Conservation (phyloP, 2,797 vertebrate genomes). For the Eutrigla gurnardus region DNA sequence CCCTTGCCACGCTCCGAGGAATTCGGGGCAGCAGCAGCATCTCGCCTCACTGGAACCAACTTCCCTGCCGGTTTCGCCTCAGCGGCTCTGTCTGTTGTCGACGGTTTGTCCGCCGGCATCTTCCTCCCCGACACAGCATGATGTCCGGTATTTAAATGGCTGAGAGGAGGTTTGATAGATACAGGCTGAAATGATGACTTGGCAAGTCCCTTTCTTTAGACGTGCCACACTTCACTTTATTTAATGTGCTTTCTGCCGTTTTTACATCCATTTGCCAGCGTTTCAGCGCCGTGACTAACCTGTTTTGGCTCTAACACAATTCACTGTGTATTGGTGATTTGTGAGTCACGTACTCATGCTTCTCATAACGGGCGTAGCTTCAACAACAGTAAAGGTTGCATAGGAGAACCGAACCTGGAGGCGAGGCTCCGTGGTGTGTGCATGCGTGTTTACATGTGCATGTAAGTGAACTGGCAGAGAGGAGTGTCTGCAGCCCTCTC, state of each 20-base stretch:
- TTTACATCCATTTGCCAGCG: not conserved
- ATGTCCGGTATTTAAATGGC: conserved; percentile 18
- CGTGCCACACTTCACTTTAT: conserved; percentile 2
- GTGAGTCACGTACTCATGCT: conserved; percentile 22
- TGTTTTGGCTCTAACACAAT: not conserved
- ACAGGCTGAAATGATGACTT: conserved; percentile 2
- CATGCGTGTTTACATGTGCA: conserved; percentile 24
- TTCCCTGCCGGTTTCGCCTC: conserved; percentile 45
- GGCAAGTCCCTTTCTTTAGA: not conserved
- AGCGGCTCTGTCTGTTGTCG: conserved; percentile 45
- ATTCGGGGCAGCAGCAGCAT: conserved; percentile 38
- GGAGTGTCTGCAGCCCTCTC: conserved; percentile 11
- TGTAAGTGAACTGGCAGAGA: conserved; percentile 17
- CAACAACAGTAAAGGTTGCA: conserved; percentile 7
- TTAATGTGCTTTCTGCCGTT: not conserved
- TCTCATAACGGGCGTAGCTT: not conserved
- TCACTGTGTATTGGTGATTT: conserved; percentile 10
- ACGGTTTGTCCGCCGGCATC: conserved; percentile 29
- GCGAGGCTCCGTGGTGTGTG: not conserved
- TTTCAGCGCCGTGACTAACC: conserved; percentile 15
- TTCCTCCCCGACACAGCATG: conserved; percentile 18
- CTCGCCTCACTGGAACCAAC: conserved; percentile 54
- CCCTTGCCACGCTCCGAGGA: conserved; percentile 44
- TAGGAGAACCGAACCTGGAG: not conserved
- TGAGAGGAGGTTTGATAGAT: conserved; percentile 20